Base-by-base conservation (phyloP, 2,888 invertebrate genomes). In the Netelia melanura region DNA sequence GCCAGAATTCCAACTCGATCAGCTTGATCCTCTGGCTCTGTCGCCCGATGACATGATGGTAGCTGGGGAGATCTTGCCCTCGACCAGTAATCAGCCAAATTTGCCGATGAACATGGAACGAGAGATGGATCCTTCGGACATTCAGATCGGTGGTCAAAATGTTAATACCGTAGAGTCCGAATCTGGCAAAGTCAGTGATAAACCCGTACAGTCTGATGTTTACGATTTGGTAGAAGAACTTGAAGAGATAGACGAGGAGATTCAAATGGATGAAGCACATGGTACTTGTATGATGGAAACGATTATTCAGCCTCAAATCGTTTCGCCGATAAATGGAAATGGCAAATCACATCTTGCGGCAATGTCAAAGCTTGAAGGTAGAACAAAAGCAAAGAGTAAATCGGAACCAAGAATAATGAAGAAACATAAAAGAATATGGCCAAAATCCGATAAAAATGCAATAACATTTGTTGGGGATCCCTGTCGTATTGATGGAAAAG, bases 1-100 rank as follows among this genome's bases (percentile, higher is more conserved):
- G 14, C 90, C 93, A 0, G 92, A 92, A 14, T 92, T 93, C 30
- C 91, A 90, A 56, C 83, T 93, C 58, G 93, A 93, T 71, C 91
- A 92, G 79, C 83, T 93, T 14, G 92, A 92, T 85, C 89, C 91
- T 0, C 62, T 92, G 68, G 81, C 90, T 0, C 86, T 92, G 0
- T 89, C 92, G 2, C 88, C 92, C 0, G 91, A 92, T 14, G 91
- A 91, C 64, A 92, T 92, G 91, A 91, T 92, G 89, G 90, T 93
- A 0, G 90, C 92, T 0, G 92, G 89, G 25, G 92, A 93, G 77
- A 91, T 92, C 56, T 79, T 93, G 14, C 91, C 92, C 0, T 91
- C 92, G 0, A 89, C 91, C 0, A 91, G 89, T 71, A 85, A 76
- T 10, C 90, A 90, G 3, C 67, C 84, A 0, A 56, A n/a, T 25